Evolutionary conservation across 1,140 invertebrate species (phyloP), one percentile per base, ranked within the genome.

Genomic region (Papilio helenus): DNA sequence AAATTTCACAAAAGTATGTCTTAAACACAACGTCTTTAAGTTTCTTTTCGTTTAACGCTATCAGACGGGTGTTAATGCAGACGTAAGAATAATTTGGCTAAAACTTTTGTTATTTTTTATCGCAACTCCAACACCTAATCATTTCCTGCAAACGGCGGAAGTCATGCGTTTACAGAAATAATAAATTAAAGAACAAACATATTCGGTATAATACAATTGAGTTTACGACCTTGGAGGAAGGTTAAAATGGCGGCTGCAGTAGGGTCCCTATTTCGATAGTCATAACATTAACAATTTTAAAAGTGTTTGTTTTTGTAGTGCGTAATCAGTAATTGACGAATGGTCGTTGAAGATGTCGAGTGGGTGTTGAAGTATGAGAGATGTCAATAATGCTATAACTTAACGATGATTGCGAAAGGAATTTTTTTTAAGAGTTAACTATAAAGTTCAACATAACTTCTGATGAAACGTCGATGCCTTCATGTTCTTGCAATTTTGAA

Each of bases 91-190:
- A 87, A 86, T 81, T 86, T 85, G 83, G 83, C 88, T 87, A 85
- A 87, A 90, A 92, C 84, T 90, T 89, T 90, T 90, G 88, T 92
- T 89, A 88, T 89, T 93, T 92, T 92, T 89, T 90, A 90, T 91
- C 84, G 85, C 89, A 91, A 88, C 88, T 80, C 76, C 81, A 89
- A 83, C 86, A 89, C 87, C 92, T 94, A 94, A 94, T 94, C 92
- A 90, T 90, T 94, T 94, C 91, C 91, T 92, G 92, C 89, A 89
- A 92, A 93, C 88, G 88, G 90, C 90, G 92, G 92, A 94, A 94
- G 90, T 93, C 87, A 85, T 89, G 91, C 89, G 87, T 92, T 92
- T 92, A 90, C 86, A 91, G 87, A 92, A 93, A 92, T 92, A 94
- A 90, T 92, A 93, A 91, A 93, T 92, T 92, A 92, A 90, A 88